phyloP scores from a whole-genome alignment of 2,888 invertebrate species.

The Sphinx pinastri region DNA sequence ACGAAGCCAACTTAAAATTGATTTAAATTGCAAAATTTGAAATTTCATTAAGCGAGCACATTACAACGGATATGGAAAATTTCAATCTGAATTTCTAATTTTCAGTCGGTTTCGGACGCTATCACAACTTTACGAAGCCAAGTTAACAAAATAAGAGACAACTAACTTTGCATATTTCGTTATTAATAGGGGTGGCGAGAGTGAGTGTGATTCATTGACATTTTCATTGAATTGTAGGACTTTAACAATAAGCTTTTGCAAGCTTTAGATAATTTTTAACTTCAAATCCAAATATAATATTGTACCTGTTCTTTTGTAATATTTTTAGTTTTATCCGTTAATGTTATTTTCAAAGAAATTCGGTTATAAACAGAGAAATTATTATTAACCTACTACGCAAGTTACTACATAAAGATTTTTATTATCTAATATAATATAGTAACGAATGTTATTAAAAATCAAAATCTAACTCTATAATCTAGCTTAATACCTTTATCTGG shows the following conservation, averaged over 20 bases:
- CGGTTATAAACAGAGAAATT: too few species aligned
- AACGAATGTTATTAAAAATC: background rate
- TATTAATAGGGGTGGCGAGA: slow-evolving; percentile 60
- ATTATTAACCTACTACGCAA: too few species aligned
- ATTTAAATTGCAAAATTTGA: slow-evolving; percentile 49
- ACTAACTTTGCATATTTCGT: slow-evolving; percentile 78
- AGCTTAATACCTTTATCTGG: background rate
- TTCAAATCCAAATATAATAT: too few species aligned
- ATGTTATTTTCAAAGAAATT: too few species aligned
- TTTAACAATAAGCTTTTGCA: background rate
- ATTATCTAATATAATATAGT: too few species aligned
- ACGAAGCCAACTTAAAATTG: slow-evolving; percentile 35
- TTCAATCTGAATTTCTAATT: slow-evolving; percentile 79
- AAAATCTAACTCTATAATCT: background rate
- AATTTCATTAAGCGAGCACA: slow-evolving; percentile 56
- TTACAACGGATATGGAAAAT: slow-evolving; percentile 65
- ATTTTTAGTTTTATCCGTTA: too few species aligned
- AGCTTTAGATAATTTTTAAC: background rate
- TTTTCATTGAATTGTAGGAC: slow-evolving; percentile 3
- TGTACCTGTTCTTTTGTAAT: too few species aligned
- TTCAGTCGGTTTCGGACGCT: slow-evolving; percentile 48
- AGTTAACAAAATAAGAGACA: slow-evolving; percentile 73
- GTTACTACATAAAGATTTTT: too few species aligned
- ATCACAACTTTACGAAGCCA: slow-evolving; percentile 53
- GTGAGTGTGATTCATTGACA: slow-evolving; percentile 22